Conservation (phyloP, 2,888 invertebrate genomes). For the Eulithis prunata region DNA sequence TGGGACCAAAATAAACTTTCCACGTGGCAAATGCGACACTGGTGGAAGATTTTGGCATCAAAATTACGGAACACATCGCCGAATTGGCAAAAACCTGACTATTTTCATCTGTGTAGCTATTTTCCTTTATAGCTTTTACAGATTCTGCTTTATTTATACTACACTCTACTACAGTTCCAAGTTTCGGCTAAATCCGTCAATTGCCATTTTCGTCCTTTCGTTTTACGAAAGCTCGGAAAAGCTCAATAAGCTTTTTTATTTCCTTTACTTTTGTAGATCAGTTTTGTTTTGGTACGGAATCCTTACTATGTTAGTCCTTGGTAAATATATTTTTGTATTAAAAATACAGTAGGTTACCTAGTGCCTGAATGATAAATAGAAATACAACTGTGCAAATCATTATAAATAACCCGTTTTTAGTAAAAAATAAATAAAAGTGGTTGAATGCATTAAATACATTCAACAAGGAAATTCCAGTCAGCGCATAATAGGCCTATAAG, state of each 20-base stretch:
- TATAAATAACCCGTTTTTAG: too few relatives aligned
- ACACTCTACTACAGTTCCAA: conserved; percentile 1
- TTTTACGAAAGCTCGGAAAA: background rate
- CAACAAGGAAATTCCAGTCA: background rate
- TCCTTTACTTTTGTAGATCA: background rate
- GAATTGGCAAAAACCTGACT: conserved; percentile 21
- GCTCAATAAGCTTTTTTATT: background rate
- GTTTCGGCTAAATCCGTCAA: conserved; percentile 2
- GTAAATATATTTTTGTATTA: too few relatives aligned
- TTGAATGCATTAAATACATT: background rate
- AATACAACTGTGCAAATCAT: too few relatives aligned
- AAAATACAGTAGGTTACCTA: too few relatives aligned
- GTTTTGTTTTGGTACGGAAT: background rate
- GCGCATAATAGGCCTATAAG: background rate
- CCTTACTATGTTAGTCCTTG: too few relatives aligned
- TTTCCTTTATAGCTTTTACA: conserved; percentile 17
- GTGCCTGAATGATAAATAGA: too few relatives aligned
- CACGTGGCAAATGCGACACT: conserved; percentile 20
- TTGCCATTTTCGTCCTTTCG: background rate
- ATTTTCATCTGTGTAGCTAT: conserved; percentile 19
- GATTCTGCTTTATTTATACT: conserved; percentile 7
- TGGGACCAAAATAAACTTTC: conserved; percentile 28
- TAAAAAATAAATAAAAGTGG: too few relatives aligned
- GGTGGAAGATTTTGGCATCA: conserved; percentile 34
- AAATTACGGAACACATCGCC: conserved; percentile 33